Evolutionary conservation across 1,140 invertebrate genomes (phyloP).

Genomic region (Halotydeus destructor): DNA sequence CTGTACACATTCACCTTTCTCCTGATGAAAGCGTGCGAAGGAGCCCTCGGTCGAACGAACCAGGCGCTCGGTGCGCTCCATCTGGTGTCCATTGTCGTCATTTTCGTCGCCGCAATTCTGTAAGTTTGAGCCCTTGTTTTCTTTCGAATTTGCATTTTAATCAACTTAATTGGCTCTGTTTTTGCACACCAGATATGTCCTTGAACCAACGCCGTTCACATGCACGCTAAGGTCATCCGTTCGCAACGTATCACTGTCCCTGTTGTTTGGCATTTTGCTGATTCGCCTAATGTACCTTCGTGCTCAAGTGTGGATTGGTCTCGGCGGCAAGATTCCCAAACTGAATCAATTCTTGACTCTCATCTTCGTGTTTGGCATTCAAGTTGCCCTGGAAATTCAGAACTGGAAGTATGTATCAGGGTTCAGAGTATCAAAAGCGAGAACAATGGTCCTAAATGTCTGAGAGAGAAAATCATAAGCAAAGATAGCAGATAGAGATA

Average conservation of each 20-base stretch:
- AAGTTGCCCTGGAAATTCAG: slow-evolving; percentile 24
- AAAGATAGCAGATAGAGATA: too few relatives aligned
- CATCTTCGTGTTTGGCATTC: slow-evolving; percentile 23
- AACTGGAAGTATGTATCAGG: slow-evolving; percentile 18
- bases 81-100: slow-evolving; percentile 25
- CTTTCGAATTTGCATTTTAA: slow-evolving; percentile 3
- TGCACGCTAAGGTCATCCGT: slow-evolving; percentile 21
- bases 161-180: not conserved
- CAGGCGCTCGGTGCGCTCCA: slow-evolving; percentile 28
- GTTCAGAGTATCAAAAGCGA: too few relatives aligned
- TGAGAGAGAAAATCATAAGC: too few relatives aligned
- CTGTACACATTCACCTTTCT: slow-evolving; percentile 27
- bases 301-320: slow-evolving; percentile 22
- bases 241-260: slow-evolving; percentile 19
- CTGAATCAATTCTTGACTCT: slow-evolving; percentile 25
- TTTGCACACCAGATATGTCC: slow-evolving; percentile 17
- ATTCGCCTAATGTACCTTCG: slow-evolving; percentile 24
- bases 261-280: slow-evolving; percentile 24
- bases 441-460: too few relatives aligned
- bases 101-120: slow-evolving; percentile 26
- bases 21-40: slow-evolving; percentile 27
- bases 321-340: slow-evolving; percentile 23
- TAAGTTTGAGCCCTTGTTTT: slow-evolving; percentile 12
- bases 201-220: slow-evolving; percentile 23
- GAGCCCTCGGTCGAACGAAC: slow-evolving; percentile 26